Base-by-base conservation (phyloP, 2,113 vertebrate species). In the Tretioscincus oriximinensis region DNA sequence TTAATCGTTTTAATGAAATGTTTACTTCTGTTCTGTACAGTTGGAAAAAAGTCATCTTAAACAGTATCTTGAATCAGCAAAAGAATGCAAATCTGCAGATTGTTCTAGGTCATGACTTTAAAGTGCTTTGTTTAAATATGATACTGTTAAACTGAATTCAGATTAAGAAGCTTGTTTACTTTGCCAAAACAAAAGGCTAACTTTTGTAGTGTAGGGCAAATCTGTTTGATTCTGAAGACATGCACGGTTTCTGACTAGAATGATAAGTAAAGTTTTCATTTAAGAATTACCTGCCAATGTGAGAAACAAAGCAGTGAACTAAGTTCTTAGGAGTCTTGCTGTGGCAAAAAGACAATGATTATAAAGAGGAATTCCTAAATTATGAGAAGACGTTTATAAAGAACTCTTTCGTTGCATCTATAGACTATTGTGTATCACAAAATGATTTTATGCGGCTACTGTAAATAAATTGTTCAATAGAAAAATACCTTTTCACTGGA, bases 201-300 rank as follows among this genome's bases (percentile, higher is more conserved):
- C 10, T 14, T 73, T 18, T 28, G 21, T 21, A 60, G 12, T 21
- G 8, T 22, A 2, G n/a, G 58, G n/a, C 18, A 14, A 47, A 0
- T 0, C 70, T 22, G 0, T n/a, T 49, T 45, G 75, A 14, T 0
- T 0, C 0, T 26, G 3, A 26, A 54, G 60, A 0, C 0, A 2
- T 1, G 67, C 77, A 60, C 20, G 14, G 0, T 2, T 18, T 1
- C 51, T 1, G 0, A 0, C 35, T 51, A 51, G 18, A 22, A 28
- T 22, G 31, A 73, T 22, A 80, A 49, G 31, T n/a, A 22, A 64
- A 29, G 21, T 51, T 41, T 58, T 51, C 11, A 11, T 78, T 66
- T 18, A 8, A 8, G 35, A 35, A 18, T n/a, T 58, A 76, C 14
- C 31, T 47, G 35, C 35, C 28, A 24, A 47, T 64, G 7, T n/a